A percentile compares a stretch with the other conserved stretches of the same genome.
These are phyloP conservation scores for Epinotia nisella DNA, from an alignment of 2,888 invertebrate genomes.

Conservation along the genomic window DNA sequence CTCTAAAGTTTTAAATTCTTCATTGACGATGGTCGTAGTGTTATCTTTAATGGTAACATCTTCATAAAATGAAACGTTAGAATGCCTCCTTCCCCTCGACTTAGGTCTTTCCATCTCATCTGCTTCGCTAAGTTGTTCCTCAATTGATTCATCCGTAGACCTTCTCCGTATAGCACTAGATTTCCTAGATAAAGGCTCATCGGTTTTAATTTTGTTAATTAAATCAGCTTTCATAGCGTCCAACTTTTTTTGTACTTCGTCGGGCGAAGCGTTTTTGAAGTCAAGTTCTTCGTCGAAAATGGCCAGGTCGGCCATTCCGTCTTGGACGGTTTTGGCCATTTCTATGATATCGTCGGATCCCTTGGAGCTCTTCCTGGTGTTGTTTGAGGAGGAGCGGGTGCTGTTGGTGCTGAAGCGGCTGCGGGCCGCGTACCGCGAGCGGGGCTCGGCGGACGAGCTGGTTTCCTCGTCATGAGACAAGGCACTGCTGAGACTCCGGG, in stretches of 20 bases:
- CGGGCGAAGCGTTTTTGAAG: constrained; percentile 57
- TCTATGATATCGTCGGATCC: constrained; percentile 76
- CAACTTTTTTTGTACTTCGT: constrained; percentile 71
- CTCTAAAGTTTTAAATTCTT: constrained; percentile 52
- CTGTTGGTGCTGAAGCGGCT: constrained; percentile 67
- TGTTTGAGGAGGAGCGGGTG: constrained; percentile 66
- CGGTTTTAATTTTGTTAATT: constrained; percentile 73
- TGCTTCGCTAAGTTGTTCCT: constrained; percentile 63
- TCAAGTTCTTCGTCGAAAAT: constrained; percentile 69
- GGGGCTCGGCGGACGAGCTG: constrained; percentile 70
- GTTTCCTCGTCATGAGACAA: constrained; percentile 76
- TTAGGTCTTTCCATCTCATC: constrained; percentile 66
- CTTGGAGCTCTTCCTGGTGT: constrained; percentile 68
- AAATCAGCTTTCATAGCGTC: constrained; percentile 72
- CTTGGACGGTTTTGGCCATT: constrained; percentile 83
- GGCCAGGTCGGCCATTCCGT: constrained; percentile 81
- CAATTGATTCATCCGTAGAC: constrained; percentile 73
- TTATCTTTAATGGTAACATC: constrained; percentile 57
- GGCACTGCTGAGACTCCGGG: constrained; percentile 71
- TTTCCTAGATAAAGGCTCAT: constrained; percentile 65
- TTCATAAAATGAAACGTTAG: constrained; percentile 70
- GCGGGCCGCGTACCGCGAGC: constrained; percentile 62
- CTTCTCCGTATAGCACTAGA: constrained; percentile 65
- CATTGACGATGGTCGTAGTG: constrained; percentile 55
- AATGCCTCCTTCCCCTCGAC: constrained; percentile 71